A percentile compares a stretch with the other conserved stretches of the same genome.
Evolutionary conservation across 2,113 vertebrate species (phyloP).

Genomic region (Piaya cayana): DNA sequence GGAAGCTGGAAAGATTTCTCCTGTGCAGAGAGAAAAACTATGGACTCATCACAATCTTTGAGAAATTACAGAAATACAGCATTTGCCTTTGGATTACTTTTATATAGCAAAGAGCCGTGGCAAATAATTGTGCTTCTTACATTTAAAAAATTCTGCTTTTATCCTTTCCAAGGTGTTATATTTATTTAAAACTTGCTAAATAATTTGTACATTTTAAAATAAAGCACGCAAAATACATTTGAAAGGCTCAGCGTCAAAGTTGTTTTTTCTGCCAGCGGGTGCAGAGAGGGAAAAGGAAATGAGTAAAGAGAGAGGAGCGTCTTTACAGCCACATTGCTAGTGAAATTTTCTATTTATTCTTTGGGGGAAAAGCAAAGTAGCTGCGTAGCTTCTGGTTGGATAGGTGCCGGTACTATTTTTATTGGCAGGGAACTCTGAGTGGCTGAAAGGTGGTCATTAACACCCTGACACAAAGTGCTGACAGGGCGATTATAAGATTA

Average conservation of each 20-base stretch:
- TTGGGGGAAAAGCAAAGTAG: slow-evolving; percentile 15
- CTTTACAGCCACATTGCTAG: background rate
- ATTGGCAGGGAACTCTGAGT: slow-evolving; percentile 72
- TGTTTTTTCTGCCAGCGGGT: background rate
- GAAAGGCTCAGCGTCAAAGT: background rate
- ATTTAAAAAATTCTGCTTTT: background rate
- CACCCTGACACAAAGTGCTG: slow-evolving; percentile 77
- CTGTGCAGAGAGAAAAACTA: background rate
- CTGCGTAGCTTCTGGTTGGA: slow-evolving; percentile 64
- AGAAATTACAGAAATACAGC: background rate
- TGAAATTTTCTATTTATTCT: slow-evolving; percentile 42
- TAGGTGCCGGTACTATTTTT: slow-evolving; percentile 69
- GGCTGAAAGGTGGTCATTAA: slow-evolving; percentile 83
- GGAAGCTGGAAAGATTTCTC: slow-evolving; percentile 36
- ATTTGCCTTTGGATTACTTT: background rate
- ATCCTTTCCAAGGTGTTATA: background rate
- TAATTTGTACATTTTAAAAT: background rate
- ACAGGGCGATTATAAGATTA: slow-evolving; percentile 83
- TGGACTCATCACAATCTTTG: rapidly evolving
- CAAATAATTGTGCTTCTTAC: background rate
- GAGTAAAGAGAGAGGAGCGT: background rate
- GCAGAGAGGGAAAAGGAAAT: background rate
- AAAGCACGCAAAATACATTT: background rate
- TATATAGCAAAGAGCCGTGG: background rate
- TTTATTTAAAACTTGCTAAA: background rate